Evolutionary conservation across 2,797 vertebrate genomes (phyloP).

Genomic region (Spinus pinus): DNA sequence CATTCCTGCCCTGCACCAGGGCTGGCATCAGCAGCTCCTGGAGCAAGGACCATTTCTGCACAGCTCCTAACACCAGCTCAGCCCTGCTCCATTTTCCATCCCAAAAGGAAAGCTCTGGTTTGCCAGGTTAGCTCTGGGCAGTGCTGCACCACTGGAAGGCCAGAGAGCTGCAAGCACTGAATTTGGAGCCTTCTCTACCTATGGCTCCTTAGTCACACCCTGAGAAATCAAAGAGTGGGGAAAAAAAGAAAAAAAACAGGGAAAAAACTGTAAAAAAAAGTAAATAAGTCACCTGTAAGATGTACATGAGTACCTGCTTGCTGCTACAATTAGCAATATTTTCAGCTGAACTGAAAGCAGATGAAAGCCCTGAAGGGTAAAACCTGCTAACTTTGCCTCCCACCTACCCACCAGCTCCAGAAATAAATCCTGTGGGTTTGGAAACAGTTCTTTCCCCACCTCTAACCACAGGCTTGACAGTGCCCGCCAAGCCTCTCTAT

Average conservation of each 20-base stretch:
- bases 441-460: slow-evolving; percentile 44
- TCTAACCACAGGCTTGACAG: slow-evolving; percentile 44
- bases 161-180: not conserved
- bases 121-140: not conserved
- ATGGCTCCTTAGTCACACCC: not conserved
- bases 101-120: not conserved
- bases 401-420: slow-evolving; percentile 13
- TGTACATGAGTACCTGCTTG: not conserved
- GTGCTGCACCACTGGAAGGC: not conserved
- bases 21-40: not conserved
- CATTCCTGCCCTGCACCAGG: rapidly evolving
- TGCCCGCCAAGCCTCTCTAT: not conserved
- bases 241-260: not conserved
- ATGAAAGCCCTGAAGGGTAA: slow-evolving; percentile 47
- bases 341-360: slow-evolving; percentile 21
- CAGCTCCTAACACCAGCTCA: not conserved
- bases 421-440: slow-evolving; percentile 62
- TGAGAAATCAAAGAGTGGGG: rapidly evolving
- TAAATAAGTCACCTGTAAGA: not conserved
- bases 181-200: not conserved
- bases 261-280: not conserved
- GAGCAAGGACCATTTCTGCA: not conserved
- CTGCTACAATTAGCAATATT: not conserved
- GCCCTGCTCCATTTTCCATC: not conserved
- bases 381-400: slow-evolving; percentile 27